Evolutionary conservation across 2,888 invertebrate genomes (phyloP).

Genomic region (Branchellion lobata): DNA sequence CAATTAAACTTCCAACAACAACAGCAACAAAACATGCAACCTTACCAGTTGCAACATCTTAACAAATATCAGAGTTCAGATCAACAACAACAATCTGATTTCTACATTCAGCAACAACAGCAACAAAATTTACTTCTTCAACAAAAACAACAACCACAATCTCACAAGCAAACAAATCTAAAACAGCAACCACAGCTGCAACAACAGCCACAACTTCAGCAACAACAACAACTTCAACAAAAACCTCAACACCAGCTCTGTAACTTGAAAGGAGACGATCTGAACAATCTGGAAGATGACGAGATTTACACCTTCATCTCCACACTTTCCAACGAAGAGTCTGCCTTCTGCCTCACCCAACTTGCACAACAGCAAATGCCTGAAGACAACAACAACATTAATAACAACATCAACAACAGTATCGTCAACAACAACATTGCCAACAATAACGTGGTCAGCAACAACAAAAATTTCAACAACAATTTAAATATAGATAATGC

Average conservation of each 20-base stretch:
- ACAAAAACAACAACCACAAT: not conserved
- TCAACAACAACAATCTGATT: not conserved
- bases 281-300: slow-evolving; percentile 35
- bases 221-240: not conserved
- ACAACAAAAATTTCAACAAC: not conserved
- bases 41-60: too few species aligned
- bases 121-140: not conserved
- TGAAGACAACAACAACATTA: not conserved
- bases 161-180: too few species aligned
- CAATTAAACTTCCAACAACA: not conserved
- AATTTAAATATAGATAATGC: not conserved
- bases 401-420: not conserved
- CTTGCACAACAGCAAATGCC: not conserved
- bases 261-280: not conserved
- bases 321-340: slow-evolving; percentile 18
- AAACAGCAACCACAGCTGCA: not conserved
- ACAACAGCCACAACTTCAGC: not conserved
- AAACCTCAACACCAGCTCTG: not conserved
- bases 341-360: slow-evolving; percentile 29
- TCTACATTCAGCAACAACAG: not conserved
- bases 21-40: not conserved
- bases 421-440: not conserved
- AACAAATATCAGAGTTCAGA: not conserved
- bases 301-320: slow-evolving; percentile 12
- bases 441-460: not conserved